Evolutionary conservation across 2,888 invertebrate species (phyloP).

Genomic region (Thecophora atra): DNA sequence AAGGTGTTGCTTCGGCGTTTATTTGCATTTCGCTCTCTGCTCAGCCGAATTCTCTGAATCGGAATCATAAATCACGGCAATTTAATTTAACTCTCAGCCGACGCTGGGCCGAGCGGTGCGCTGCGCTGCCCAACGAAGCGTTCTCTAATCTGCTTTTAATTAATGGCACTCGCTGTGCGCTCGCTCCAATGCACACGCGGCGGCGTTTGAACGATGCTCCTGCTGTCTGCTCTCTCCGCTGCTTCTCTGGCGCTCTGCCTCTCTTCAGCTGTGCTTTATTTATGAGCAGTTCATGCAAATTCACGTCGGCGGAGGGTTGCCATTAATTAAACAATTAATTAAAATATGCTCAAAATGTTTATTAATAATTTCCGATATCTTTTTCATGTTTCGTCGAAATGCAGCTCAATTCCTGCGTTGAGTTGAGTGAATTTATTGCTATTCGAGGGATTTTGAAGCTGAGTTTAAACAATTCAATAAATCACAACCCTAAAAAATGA

Average conservation of each 20-base stretch:
- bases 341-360: not conserved
- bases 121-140: conserved; percentile 21
- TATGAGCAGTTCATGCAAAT: conserved; percentile 11
- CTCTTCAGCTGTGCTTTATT: not conserved
- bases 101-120: conserved; percentile 1
- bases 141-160: conserved; percentile 39
- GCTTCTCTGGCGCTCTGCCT: not conserved
- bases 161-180: conserved; percentile 43
- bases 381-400: too few relatives aligned
- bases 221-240: not conserved
- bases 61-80: conserved; percentile 45
- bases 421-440: too few relatives aligned
- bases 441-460: too few relatives aligned
- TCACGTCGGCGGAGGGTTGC: conserved; percentile 19
- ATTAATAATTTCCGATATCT: too few relatives aligned
- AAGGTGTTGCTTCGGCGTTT: not conserved
- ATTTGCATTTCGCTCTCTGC: conserved; percentile 14
- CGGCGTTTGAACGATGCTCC: not conserved
- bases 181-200: conserved; percentile 42
- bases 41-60: conserved; percentile 21
- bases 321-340: conserved; percentile 33
- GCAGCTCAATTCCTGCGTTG: too few relatives aligned
- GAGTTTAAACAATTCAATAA: too few relatives aligned
- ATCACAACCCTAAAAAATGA: too few relatives aligned
- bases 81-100: conserved; percentile 38